Evolutionary conservation across 2,797 vertebrate genomes (phyloP).

Genomic region (Denticeps clupeoides): DNA sequence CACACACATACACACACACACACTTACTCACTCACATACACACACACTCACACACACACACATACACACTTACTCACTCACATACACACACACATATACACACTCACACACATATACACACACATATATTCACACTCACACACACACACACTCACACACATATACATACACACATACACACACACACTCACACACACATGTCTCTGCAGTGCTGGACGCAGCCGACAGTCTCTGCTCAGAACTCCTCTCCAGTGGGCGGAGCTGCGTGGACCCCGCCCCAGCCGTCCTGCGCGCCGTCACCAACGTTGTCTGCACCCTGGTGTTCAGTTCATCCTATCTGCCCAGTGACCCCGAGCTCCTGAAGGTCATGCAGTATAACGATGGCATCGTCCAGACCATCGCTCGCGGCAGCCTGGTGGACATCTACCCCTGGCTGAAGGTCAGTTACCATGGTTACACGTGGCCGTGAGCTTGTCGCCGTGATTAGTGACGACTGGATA

Average conservation of each 20-base stretch:
- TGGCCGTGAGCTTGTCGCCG: neutral
- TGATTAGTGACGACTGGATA: neutral
- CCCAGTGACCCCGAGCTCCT: slow-evolving; percentile 47
- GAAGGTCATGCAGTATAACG: slow-evolving; percentile 57
- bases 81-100: too few species aligned
- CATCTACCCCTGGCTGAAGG: slow-evolving; percentile 62
- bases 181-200: too few species aligned
- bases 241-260: slow-evolving; percentile 29
- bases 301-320: slow-evolving; percentile 60
- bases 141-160: too few species aligned
- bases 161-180: too few species aligned
- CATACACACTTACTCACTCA: too few species aligned
- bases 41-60: too few species aligned
- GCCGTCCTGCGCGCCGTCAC: slow-evolving; percentile 55
- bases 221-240: slow-evolving; percentile 49
- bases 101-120: too few species aligned
- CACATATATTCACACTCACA: too few species aligned
- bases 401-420: slow-evolving; percentile 55
- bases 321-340: slow-evolving; percentile 55
- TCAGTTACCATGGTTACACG: slow-evolving; percentile 13
- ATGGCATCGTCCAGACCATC: slow-evolving; percentile 63
- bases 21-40: too few species aligned
- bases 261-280: slow-evolving; percentile 42
- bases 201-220: slow-evolving; percentile 45
- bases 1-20: too few species aligned